Base-by-base conservation (phyloP, 2,888 invertebrate genomes). In the Himalopsyche japonica region DNA sequence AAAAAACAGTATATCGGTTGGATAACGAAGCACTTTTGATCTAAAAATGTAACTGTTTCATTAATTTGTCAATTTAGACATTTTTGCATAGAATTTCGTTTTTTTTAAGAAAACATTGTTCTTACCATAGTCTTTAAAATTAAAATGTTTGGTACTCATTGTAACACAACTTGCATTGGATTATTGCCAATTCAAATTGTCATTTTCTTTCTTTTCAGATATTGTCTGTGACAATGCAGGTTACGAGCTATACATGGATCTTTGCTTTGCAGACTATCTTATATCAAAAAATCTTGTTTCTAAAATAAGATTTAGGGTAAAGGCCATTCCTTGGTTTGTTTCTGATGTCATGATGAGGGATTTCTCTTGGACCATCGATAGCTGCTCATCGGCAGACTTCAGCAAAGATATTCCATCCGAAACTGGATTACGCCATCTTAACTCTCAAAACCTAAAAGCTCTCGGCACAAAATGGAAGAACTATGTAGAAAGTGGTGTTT, bases 291-390 rank as follows among this genome's bases (percentile, higher is more conserved):
- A 93, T 90, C 87, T 91, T 93, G 32, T 93, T 92, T 89, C 91
- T n/a, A 92, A 94, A 91, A 92, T 99, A 34, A 92, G 95, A 86
- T 95, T 99, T 88, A 95, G 98, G 90, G 95, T 96, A 0, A 99
- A 99, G 92, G 92, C 93, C 3, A 95, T 97, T 87, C 98, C 99
- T 0, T 99, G 99, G 99, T 99, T 96, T 90, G 95, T 99, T 10
- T 99, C 98, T 0, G 99, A 99, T 89, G 96, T 95, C 0, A 97
- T 95, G 24, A 89, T 88, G 1, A 88, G 89, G 1, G 99, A 99
- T 91, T 95, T 98, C 84, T 88, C 93, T 88, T 96, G 95, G 95
- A 92, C 93, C 0, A 87, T 97, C 24, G 88, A 93, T 47, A 89
- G 87, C 81, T 88, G 88, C 0, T 84, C 89, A 7, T 76, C 24